These are phyloP conservation scores for Regulus satrapa DNA, from an alignment of 2,113 vertebrate genomes.

Conservation along the genomic window DNA sequence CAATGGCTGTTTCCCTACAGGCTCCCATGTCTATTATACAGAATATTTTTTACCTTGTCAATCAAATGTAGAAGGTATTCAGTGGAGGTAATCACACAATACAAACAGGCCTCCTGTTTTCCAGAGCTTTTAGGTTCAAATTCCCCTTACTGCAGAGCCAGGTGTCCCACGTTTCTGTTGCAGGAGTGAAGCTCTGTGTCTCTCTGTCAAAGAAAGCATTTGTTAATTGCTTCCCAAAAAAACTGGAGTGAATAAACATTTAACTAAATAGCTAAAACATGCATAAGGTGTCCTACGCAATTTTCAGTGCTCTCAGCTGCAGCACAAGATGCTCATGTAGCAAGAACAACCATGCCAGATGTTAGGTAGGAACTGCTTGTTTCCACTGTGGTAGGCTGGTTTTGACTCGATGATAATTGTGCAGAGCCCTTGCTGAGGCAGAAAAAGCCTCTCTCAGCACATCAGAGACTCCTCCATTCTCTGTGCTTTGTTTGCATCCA, in stretches of 20 bases:
- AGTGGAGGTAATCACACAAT: background rate
- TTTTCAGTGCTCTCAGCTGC: background rate
- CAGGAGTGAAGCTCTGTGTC: background rate
- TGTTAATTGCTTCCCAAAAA: background rate
- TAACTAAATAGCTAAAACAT: constrained; percentile 31
- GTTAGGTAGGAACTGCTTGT: background rate
- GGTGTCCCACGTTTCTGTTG: background rate
- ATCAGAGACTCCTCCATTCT: background rate
- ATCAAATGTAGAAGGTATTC: background rate
- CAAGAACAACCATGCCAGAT: background rate
- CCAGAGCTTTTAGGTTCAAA: background rate
- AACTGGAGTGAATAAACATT: background rate
- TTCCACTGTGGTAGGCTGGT: background rate
- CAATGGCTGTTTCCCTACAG: background rate
- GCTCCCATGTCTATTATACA: background rate
- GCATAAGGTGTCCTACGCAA: background rate
- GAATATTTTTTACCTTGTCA: background rate
- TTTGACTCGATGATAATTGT: background rate
- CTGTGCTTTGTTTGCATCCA: background rate
- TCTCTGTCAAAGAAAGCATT: background rate
- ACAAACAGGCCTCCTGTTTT: background rate
- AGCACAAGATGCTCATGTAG: background rate
- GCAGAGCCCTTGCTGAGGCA: background rate
- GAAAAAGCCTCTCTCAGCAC: background rate
- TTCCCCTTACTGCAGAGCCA: background rate